Evolutionary conservation across 2,113 vertebrate genomes (phyloP).

Genomic region (Prinia subflava): DNA sequence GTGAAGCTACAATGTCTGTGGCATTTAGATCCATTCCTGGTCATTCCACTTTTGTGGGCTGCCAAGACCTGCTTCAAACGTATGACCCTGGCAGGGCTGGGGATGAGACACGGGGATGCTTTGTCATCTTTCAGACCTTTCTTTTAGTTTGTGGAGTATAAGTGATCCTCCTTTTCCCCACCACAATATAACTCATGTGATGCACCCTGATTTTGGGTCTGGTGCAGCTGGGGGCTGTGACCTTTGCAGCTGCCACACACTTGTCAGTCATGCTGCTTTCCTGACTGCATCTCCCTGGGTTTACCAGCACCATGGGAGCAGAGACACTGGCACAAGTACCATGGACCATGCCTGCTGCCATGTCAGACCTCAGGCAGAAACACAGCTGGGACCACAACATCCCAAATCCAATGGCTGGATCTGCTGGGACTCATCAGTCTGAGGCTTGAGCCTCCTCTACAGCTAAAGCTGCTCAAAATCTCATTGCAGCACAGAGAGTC

Average conservation of each 20-base stretch:
- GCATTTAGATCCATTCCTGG: neutral
- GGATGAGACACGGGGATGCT: neutral
- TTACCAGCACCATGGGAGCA: neutral
- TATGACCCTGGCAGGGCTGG: neutral
- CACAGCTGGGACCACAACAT: fast-evolving
- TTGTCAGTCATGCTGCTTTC: neutral
- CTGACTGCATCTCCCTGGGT: neutral
- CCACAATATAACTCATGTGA: neutral
- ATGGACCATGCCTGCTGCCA: neutral
- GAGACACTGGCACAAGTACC: neutral
- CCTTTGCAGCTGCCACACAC: neutral
- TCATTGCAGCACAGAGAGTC: neutral
- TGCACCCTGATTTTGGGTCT: neutral
- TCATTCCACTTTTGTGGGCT: neutral
- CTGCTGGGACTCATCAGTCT: neutral
- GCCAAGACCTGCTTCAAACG: neutral
- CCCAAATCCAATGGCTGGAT: neutral
- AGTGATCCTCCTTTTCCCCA: neutral
- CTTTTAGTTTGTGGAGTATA: neutral
- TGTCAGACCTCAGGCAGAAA: neutral
- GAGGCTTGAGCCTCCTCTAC: neutral
- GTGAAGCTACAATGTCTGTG: neutral
- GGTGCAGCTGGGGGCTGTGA: neutral
- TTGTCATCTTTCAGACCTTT: neutral
- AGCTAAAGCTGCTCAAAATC: neutral